Conservation (phyloP, 2,888 invertebrate genomes). For the Melikaiella ostensackeni region DNA sequence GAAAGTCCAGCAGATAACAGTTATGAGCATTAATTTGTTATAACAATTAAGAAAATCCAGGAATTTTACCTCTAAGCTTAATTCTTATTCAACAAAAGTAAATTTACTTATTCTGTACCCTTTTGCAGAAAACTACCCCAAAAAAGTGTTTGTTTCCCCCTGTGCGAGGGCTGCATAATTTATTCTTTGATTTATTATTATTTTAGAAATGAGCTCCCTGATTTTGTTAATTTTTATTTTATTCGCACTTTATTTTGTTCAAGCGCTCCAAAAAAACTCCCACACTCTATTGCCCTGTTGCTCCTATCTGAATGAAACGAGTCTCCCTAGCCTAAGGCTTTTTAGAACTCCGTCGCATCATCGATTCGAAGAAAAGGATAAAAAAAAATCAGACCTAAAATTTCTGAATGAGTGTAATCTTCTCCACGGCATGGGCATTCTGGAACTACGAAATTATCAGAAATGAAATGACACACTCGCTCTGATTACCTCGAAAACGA, state of each 20-base stretch:
- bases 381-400: slow-evolving; percentile 58
- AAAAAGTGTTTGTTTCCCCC: too few species aligned
- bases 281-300: neutral
- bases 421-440: slow-evolving; percentile 53
- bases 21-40: too few species aligned
- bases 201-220: too few species aligned
- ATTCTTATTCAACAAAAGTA: too few species aligned
- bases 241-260: neutral
- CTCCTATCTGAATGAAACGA: slow-evolving; percentile 21
- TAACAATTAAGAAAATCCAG: too few species aligned
- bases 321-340: slow-evolving; percentile 4
- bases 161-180: too few species aligned
- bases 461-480: slow-evolving; percentile 76
- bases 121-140: too few species aligned
- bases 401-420: slow-evolving; percentile 75
- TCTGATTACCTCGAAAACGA: slow-evolving; percentile 74
- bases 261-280: neutral
- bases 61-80: too few species aligned
- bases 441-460: slow-evolving; percentile 70
- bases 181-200: too few species aligned
- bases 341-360: slow-evolving; percentile 28
- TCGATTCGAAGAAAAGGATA: slow-evolving; percentile 28
- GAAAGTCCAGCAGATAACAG: too few species aligned
- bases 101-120: too few species aligned
- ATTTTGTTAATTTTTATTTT: neutral